Base-by-base conservation (phyloP, 2,113 vertebrate genomes). In the Alethe castanea region DNA sequence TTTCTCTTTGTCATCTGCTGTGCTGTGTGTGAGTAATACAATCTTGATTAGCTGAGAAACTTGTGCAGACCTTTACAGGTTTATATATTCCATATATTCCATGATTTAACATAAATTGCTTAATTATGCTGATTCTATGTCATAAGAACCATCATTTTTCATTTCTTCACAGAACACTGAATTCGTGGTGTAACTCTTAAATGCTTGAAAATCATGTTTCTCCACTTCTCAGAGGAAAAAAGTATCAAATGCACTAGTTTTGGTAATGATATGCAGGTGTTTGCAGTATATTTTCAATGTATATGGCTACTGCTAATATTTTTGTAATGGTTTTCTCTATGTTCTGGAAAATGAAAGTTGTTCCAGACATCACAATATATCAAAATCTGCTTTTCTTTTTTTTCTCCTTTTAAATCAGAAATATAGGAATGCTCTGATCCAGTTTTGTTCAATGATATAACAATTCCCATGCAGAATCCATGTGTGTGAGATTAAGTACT, bases 1-100 rank as follows among this genome's bases (percentile, higher is more conserved):
- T 95, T 94, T 48, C 90, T 96, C 85, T 94, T 72, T 94, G 73
- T 85, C 84, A 66, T 91, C 14, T 60, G 20, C 23, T 72, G 25
- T 61, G 42, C 50, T 87, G 9, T 42, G 14, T 78, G 52, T 72
- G 33, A 83, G 33, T 44, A 87, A 85, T 79, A 65, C 2, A 45
- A 35, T 65, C 70, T 61, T 89, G 36, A 89, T 79, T 87, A 87
- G 48, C 35, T 85, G 36, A 25, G 33, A 95, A 94, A 77, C 25
- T 89, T 92, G 33, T 62, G 17, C 52, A 84, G 91, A 65, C 9
- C 57, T 78, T 28, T 65, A 76, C 8, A 50, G 54, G 62, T 78
- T 81, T 53, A 24, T 70, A 7, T 78, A 57, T 77, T 85, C 85
- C 19, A 69, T 16, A 50, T 62, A 62, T 87, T 80, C 42, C 22